Percentiles rank a stretch among this genome's conserved stretches.
phyloP scores from a whole-genome alignment of 2,113 vertebrate species.

The Lepus americanus region DNA sequence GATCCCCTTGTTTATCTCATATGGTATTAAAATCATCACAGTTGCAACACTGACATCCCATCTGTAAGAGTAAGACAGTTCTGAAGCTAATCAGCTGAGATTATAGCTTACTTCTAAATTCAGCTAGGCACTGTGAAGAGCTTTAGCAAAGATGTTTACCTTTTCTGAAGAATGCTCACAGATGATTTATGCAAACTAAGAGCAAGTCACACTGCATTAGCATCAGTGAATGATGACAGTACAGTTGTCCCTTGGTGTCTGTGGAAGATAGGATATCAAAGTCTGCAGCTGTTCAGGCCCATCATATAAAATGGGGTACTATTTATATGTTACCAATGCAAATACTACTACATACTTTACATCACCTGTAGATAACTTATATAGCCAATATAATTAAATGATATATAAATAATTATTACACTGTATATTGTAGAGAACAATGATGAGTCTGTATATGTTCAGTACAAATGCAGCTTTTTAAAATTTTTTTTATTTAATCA shows the following conservation, averaged over 20 bases:
- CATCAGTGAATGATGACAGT: background rate
- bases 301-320: too few relatives aligned
- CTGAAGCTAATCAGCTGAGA: background rate
- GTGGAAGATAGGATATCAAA: too few relatives aligned
- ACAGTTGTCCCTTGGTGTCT: background rate
- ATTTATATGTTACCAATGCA: too few relatives aligned
- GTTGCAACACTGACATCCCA: background rate
- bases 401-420: too few relatives aligned
- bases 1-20: background rate
- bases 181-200: conserved; percentile 20
- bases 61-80: background rate
- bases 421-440: too few relatives aligned
- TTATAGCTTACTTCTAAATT: conserved; percentile 45
- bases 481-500: too few relatives aligned
- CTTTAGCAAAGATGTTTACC: conserved; percentile 34
- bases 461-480: too few relatives aligned
- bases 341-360: too few relatives aligned
- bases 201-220: background rate
- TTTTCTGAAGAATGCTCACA: conserved; percentile 13
- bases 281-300: too few relatives aligned
- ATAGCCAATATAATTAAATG: too few relatives aligned
- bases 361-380: too few relatives aligned
- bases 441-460: too few relatives aligned
- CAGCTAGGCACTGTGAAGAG: background rate
- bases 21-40: background rate